Conservation (phyloP, 2,113 vertebrate species). For the Arvicanthis niloticus region DNA sequence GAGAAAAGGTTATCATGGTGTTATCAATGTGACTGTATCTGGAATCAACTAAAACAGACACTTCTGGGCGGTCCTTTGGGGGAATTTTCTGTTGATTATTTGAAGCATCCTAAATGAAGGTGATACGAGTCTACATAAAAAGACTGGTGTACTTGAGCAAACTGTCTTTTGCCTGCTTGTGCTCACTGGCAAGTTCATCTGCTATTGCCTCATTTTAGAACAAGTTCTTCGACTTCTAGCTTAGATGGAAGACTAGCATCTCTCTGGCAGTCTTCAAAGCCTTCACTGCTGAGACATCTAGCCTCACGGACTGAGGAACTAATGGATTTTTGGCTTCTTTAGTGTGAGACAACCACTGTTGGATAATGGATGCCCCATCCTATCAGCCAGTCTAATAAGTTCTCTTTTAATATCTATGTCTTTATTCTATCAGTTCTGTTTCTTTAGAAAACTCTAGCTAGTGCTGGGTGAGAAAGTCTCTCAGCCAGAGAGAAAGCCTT, state of each 20-base stretch:
- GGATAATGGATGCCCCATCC: neutral
- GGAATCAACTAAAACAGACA: neutral
- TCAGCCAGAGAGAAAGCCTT: neutral
- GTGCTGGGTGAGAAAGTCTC: neutral
- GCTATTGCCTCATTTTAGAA: neutral
- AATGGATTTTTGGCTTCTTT: neutral
- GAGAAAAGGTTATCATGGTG: neutral
- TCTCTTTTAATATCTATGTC: neutral
- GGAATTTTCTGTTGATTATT: neutral
- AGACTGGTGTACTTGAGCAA: neutral
- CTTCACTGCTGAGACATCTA: neutral
- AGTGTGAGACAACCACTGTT: neutral
- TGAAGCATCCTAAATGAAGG: neutral
- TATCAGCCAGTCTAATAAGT: neutral
- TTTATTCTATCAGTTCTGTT: neutral
- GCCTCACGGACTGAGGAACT: no score
- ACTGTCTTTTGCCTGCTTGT: neutral
- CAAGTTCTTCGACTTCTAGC: neutral
- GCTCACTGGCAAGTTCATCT: neutral
- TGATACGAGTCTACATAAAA: neutral
- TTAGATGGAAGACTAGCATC: neutral
- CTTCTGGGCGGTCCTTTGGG: neutral
- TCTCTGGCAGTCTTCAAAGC: neutral
- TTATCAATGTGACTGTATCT: neutral
- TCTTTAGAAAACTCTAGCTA: neutral